Conservation (phyloP, 2,113 vertebrate genomes). For the Columbina picui region DNA sequence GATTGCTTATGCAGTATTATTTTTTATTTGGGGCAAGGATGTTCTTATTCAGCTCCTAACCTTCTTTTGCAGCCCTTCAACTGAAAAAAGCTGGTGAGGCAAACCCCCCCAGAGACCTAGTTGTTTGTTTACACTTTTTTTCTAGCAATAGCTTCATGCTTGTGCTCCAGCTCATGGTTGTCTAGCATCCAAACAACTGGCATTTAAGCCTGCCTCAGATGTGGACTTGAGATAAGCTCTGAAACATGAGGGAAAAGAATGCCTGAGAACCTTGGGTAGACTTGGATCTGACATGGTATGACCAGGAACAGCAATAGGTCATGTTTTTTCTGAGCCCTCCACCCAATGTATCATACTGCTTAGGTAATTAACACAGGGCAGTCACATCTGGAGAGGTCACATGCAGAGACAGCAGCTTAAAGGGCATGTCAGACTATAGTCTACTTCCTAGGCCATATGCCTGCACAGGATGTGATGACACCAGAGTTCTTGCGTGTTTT, state of each 20-base stretch:
- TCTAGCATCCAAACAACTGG: not conserved
- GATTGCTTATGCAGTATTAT: not conserved
- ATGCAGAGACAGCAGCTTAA: not conserved
- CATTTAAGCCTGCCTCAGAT: not conserved
- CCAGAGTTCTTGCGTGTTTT: not conserved
- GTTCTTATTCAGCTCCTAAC: not conserved
- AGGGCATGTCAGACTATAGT: accelerated
- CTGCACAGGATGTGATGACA: not conserved
- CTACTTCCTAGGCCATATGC: not conserved
- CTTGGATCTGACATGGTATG: not conserved
- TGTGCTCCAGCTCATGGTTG: not conserved
- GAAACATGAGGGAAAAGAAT: not conserved
- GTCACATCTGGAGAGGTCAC: not conserved
- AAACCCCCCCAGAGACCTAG: not conserved
- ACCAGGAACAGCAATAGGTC: not conserved
- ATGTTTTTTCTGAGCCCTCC: not conserved
- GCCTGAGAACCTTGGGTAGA: not conserved
- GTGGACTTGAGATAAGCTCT: not conserved
- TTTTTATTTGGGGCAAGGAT: not conserved
- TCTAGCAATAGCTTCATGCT: not conserved
- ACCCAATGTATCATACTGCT: not conserved
- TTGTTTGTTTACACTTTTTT: not conserved
- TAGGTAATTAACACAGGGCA: too few relatives aligned
- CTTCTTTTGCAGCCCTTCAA: not conserved
- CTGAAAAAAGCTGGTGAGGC: not conserved